A percentile compares a stretch with the other conserved stretches of the same genome.
These are phyloP conservation scores for Osmerus eperlanus DNA, from an alignment of 2,113 vertebrate genomes.

Conservation along the genomic window DNA sequence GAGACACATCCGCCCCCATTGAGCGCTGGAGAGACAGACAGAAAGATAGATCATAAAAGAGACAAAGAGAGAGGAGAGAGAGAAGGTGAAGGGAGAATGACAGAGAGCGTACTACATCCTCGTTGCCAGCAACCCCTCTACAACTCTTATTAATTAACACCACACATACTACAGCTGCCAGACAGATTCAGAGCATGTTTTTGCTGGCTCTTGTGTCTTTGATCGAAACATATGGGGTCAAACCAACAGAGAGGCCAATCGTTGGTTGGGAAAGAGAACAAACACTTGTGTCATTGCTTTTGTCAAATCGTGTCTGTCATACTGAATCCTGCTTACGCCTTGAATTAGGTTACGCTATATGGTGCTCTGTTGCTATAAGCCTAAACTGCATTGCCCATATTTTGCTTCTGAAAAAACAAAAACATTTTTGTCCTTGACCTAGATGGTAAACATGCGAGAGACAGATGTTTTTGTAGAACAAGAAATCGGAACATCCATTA, in stretches of 20 bases:
- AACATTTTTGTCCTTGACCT: conserved; percentile 7
- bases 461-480: conserved; percentile 40
- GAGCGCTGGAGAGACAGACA: conserved; percentile 46
- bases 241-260: neutral
- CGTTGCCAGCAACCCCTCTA: conserved; percentile 8
- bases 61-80: conserved; percentile 17
- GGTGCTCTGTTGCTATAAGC: no score
- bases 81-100: conserved; percentile 5
- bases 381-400: no score
- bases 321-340: no score
- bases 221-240: neutral
- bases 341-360: no score
- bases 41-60: neutral
- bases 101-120: neutral
- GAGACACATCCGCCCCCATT: conserved; percentile 50
- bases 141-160: conserved; percentile 33
- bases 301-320: no score
- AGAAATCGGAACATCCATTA: conserved; percentile 55
- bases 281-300: neutral
- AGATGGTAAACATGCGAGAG: conserved; percentile 44
- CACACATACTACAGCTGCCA: conserved; percentile 30
- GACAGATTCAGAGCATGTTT: conserved; percentile 3
- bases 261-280: neutral
- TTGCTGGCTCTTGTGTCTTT: neutral
- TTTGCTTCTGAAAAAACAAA: no score